Evolutionary conservation across 2,888 invertebrate species (phyloP).

Genomic region (Stictocephala bisonia): DNA sequence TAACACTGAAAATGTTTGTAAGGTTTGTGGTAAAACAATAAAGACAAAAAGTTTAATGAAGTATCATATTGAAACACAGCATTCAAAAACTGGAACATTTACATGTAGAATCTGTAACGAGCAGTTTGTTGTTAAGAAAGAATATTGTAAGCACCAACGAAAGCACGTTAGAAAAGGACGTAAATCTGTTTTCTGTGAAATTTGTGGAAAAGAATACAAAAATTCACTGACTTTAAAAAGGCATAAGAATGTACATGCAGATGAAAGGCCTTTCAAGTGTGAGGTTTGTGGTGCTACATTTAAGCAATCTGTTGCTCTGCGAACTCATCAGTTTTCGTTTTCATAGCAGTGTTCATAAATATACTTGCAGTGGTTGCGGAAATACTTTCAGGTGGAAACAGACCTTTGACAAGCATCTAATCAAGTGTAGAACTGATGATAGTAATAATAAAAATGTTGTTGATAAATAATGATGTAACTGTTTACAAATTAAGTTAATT

Average conservation of each 20-base stretch:
- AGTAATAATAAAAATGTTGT: too few relatives aligned
- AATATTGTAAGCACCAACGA: neutral
- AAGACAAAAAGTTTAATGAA: neutral
- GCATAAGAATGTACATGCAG: constrained; percentile 24
- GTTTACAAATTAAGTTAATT: too few relatives aligned
- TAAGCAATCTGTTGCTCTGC: constrained; percentile 5
- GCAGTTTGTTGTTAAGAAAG: constrained; percentile 4
- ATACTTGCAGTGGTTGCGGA: constrained; percentile 17
- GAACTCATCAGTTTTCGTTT: constrained; percentile 19
- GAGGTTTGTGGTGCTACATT: constrained; percentile 25
- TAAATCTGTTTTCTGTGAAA: constrained; percentile 17
- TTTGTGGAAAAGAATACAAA: constrained; percentile 22
- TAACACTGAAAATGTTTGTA: neutral
- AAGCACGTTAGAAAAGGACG: neutral
- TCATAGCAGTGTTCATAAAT: neutral
- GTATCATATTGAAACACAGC: neutral
- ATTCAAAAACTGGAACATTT: constrained; percentile 18
- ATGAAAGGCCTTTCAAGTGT: constrained; percentile 22
- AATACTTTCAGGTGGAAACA: constrained; percentile 34
- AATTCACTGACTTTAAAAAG: neutral
- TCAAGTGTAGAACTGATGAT: too few relatives aligned
- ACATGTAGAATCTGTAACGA: constrained; percentile 8
- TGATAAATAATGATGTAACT: too few relatives aligned
- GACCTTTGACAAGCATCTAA: constrained; percentile 35
- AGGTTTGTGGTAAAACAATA: constrained; percentile 15